Percentiles rank a stretch among this genome's conserved stretches.
Conservation (phyloP, 2,888 invertebrate genomes). For the Drosophila subquinaria region DNA sequence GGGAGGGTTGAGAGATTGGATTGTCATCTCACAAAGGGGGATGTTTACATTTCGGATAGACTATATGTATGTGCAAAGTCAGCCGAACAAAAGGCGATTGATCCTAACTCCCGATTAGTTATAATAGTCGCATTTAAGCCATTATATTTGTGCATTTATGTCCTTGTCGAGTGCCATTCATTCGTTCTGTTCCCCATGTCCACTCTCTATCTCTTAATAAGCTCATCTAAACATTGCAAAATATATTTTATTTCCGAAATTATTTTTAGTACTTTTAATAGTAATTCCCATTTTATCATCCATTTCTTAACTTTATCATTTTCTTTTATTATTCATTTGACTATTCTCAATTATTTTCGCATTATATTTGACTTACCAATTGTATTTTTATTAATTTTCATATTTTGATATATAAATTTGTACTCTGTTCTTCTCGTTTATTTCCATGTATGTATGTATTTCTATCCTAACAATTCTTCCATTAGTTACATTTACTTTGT, state of each 20-base stretch:
- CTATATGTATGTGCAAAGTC: constrained; percentile 33
- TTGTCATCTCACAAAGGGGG: constrained; percentile 14
- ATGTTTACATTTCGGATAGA: constrained; percentile 17
- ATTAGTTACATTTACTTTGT: too few relatives aligned
- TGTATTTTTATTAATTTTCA: too few relatives aligned
- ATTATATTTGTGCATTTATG: constrained; percentile 51
- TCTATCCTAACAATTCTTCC: too few relatives aligned
- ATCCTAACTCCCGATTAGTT: constrained; percentile 64
- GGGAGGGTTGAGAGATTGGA: neutral
- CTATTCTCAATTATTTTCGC: too few relatives aligned
- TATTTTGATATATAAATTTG: too few relatives aligned
- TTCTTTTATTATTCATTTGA: neutral
- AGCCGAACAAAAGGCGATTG: constrained; percentile 48
- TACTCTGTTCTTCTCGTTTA: too few relatives aligned
- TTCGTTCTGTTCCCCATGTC: constrained; percentile 13
- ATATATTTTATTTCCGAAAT: neutral
- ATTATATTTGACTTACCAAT: too few relatives aligned
- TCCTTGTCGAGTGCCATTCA: constrained; percentile 39
- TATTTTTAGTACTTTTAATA: neutral
- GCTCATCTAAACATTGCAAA: neutral
- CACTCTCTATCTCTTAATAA: constrained; percentile 13
- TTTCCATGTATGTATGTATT: too few relatives aligned
- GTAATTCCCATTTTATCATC: neutral
- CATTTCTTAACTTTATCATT: neutral
- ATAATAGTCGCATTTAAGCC: constrained; percentile 74